phyloP scores from a whole-genome alignment of 2,113 vertebrate species.

The Otolemur garnettii region DNA sequence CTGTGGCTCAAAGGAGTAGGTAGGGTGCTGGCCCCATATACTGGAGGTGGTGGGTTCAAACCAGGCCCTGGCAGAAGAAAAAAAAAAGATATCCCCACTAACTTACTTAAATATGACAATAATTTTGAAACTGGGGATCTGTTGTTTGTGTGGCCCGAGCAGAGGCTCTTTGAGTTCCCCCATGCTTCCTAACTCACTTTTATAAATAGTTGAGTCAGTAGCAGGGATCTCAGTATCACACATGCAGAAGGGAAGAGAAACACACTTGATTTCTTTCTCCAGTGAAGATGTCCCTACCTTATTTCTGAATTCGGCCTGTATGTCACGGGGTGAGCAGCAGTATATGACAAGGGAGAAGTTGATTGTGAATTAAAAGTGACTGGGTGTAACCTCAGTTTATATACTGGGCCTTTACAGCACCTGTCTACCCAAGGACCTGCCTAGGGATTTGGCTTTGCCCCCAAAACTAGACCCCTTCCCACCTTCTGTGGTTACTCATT shows the following conservation, averaged over 20 bases:
- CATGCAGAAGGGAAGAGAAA: background rate
- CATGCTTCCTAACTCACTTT: background rate
- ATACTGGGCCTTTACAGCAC: accelerated
- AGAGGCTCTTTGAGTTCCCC: background rate
- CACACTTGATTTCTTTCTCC: background rate
- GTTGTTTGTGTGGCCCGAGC: background rate
- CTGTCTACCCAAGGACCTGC: background rate
- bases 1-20: too few species aligned
- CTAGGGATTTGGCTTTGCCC: accelerated
- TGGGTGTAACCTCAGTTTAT: too few species aligned
- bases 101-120: background rate
- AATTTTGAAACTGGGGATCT: background rate
- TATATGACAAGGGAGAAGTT: background rate
- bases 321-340: background rate
- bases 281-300: background rate
- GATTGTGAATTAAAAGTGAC: background rate
- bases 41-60: too few species aligned
- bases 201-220: background rate
- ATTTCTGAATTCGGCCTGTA: background rate
- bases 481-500: background rate
- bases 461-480: background rate
- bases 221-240: background rate
- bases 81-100: background rate
- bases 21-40: too few species aligned
- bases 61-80: too few species aligned